Conservation (phyloP, 2,888 invertebrate genomes). For the Syrphus vitripennis region DNA sequence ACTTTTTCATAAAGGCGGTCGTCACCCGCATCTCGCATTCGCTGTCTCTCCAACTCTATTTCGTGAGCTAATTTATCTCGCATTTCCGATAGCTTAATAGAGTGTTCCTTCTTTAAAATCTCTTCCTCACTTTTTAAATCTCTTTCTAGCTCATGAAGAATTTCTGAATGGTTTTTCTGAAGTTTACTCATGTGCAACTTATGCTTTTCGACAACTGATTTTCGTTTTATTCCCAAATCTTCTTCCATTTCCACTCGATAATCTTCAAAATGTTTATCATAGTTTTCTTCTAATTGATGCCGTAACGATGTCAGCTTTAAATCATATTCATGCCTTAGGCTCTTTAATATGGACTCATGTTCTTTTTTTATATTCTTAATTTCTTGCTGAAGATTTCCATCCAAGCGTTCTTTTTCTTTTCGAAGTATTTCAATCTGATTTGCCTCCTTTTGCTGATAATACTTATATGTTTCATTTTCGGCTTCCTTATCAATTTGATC, state of each 20-base stretch:
- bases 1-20: conserved; percentile 84
- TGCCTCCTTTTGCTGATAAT: conserved; percentile 78
- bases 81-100: conserved; percentile 85
- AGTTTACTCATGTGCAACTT: conserved; percentile 79
- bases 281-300: conserved; percentile 81
- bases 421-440: conserved; percentile 81
- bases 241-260: conserved; percentile 78
- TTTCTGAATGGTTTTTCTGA: conserved; percentile 79
- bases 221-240: conserved; percentile 82
- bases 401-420: conserved; percentile 80
- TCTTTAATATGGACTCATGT: conserved; percentile 80
- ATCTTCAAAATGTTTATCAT: conserved; percentile 80
- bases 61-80: conserved; percentile 84
- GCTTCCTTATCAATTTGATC: conserved; percentile 74
- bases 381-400: conserved; percentile 77
- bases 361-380: conserved; percentile 76
- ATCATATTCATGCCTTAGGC: conserved; percentile 79
- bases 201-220: conserved; percentile 83
- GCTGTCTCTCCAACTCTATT: conserved; percentile 82
- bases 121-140: conserved; percentile 84
- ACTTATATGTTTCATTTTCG: conserved; percentile 73
- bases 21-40: conserved; percentile 80
- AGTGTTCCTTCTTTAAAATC: conserved; percentile 86
- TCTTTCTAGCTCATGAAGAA: conserved; percentile 79
- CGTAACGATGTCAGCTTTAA: conserved; percentile 80